Evolutionary conservation across 1,140 invertebrate species (phyloP), one percentile per base, ranked within the genome.

Genomic region (Drosophila arizonae): DNA sequence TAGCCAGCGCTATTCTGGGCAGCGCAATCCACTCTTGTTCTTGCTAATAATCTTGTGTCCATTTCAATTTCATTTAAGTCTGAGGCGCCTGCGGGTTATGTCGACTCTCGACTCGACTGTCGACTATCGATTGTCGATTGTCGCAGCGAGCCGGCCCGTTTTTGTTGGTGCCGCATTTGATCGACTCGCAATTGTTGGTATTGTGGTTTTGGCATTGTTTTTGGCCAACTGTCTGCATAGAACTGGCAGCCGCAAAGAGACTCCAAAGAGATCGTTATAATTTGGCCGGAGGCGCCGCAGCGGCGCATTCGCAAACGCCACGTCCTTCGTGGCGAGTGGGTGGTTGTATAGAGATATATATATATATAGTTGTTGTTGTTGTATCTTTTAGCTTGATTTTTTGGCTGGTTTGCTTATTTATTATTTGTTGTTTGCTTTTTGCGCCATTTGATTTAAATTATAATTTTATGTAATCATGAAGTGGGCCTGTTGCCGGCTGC

Each of bases 371-470:
- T 45, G 13, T 33, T 33, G 36, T 39, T 39, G 6, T 39, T 39
- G 36, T 13, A 13, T 10, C 36, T 41, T 57, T 52, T 52, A 26
- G 64, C 56, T 54, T 67, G 48, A 43, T 80, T 66, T 75, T 62
- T 21, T 21, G 64, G 65, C 61, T 57, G 51, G 36, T 65, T 64
- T 70, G 55, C 65, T 69, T 69, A 73, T 73, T 73, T 72, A 79
- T 76, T 48, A 48, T 72, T 76, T 76, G 65, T 50, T 72, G 36
- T 67, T 69, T 71, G 79, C 56, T 72, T 63, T 76, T 77, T 67
- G 75, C 58, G 71, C 76, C 87, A 75, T 86, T 86, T 86, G 82
- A 87, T 87, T 87, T 87, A 88, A 87, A 87, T 88, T 87, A 87
- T 87, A 87, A 88, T 87, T 87, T 87, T 87, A 72, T 87, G 86